Percentiles rank a stretch among this genome's conserved stretches.
Conservation (phyloP, 2,797 vertebrate genomes). For the Peromyscus aztecus region DNA sequence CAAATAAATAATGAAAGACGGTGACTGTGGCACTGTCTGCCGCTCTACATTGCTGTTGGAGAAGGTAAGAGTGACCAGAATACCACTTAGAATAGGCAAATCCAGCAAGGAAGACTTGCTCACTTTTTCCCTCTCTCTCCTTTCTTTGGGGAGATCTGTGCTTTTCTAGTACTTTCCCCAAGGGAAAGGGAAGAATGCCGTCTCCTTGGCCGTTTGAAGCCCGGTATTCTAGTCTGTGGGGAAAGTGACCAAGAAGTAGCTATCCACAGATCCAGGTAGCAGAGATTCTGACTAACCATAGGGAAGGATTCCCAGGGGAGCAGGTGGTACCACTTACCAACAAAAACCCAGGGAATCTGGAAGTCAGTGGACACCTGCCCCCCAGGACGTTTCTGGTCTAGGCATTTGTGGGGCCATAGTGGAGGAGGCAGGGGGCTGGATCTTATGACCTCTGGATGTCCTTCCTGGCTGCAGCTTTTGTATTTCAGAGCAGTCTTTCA, state of each 20-base stretch:
- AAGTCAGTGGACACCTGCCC: neutral
- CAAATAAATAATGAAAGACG: neutral
- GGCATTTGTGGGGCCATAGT: neutral
- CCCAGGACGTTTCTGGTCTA: neutral
- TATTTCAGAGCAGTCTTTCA: constrained; percentile 61
- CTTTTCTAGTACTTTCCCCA: neutral
- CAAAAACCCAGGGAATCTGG: neutral
- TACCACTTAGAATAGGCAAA: neutral
- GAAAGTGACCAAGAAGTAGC: neutral
- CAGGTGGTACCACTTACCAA: neutral
- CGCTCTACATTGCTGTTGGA: neutral
- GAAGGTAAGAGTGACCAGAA: neutral
- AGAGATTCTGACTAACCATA: neutral
- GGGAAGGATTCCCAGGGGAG: constrained; percentile 22
- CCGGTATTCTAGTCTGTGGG: neutral
- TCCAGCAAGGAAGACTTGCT: neutral
- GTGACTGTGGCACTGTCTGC: neutral
- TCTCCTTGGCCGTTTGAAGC: neutral
- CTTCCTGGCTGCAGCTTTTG: constrained; percentile 69
- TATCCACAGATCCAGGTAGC: neutral
- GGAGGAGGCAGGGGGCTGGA: constrained; percentile 61
- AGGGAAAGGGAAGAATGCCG: constrained; percentile 20
- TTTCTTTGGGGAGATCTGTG: constrained; percentile 12
- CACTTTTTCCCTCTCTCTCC: neutral
- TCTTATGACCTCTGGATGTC: constrained; percentile 76